Conservation (phyloP, 2,113 vertebrate species). For the Sialia sialis region DNA sequence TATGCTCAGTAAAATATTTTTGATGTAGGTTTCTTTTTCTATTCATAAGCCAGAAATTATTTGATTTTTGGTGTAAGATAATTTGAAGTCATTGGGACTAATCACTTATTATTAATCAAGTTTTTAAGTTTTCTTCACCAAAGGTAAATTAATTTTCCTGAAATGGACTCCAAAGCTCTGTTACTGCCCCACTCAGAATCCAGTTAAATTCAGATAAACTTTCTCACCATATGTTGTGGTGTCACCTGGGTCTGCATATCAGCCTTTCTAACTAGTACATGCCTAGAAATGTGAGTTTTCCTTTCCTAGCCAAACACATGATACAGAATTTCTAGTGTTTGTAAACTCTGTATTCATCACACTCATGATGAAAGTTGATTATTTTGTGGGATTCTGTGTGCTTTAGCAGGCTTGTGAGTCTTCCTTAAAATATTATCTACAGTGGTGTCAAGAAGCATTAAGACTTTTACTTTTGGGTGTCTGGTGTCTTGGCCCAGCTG, state of each 20-base stretch:
- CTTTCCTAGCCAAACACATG: not conserved
- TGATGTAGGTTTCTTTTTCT: rapidly evolving
- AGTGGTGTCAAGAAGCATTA: not conserved
- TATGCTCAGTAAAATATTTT: not conserved
- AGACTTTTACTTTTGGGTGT: not conserved
- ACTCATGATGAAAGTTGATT: not conserved
- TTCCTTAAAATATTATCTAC: not conserved
- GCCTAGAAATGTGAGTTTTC: not conserved
- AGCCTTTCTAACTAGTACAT: not conserved
- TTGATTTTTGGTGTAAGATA: not conserved
- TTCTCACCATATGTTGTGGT: not conserved
- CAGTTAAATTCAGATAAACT: not conserved
- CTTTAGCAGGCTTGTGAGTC: not conserved
- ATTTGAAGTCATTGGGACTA: not conserved
- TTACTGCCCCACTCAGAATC: not conserved
- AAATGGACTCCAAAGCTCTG: not conserved
- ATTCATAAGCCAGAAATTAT: not conserved
- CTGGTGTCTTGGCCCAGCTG: not conserved
- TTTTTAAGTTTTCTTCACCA: not conserved
- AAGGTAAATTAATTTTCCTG: not conserved
- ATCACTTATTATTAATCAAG: not conserved
- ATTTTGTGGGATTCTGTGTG: not conserved
- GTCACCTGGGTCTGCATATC: not conserved
- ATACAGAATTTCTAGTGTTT: not conserved
- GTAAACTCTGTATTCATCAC: not conserved